Evolutionary conservation across 92 coral and sea anemone genomes (phyloP).

Genomic region (Hydrozoanthus gracilis): DNA sequence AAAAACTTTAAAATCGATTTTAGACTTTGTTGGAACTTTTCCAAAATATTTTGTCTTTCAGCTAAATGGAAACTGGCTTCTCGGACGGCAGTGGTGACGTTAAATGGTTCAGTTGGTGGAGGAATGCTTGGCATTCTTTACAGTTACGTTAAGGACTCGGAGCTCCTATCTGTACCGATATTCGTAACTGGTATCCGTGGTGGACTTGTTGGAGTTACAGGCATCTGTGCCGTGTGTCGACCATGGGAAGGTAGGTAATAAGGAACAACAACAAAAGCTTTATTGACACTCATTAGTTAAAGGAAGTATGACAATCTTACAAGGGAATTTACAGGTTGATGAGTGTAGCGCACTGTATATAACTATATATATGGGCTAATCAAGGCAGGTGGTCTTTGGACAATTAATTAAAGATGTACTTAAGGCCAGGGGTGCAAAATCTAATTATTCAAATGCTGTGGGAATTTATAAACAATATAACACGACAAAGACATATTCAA

Average conservation of each 20-base stretch:
- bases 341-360: too few relatives aligned
- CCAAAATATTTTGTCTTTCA: neutral
- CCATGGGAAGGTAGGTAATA: conserved; percentile 79
- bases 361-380: too few relatives aligned
- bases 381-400: too few relatives aligned
- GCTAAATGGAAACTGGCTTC: conserved; percentile 45
- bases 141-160: conserved; percentile 49
- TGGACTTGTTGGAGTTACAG: conserved; percentile 89
- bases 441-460: too few relatives aligned
- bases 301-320: too few relatives aligned
- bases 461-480: too few relatives aligned
- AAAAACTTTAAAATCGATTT: neutral
- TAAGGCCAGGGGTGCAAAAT: too few relatives aligned
- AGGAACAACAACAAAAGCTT: neutral
- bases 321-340: too few relatives aligned
- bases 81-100: conserved; percentile 38
- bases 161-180: conserved; percentile 72
- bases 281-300: too few relatives aligned
- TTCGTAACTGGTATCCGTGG: conserved; percentile 91
- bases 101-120: conserved; percentile 48
- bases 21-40: neutral
- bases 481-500: too few relatives aligned
- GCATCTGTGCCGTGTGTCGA: conserved; percentile 78
- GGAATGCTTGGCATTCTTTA: conserved; percentile 58
- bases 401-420: too few relatives aligned